Conservation (phyloP, 2,797 vertebrate genomes). For the Molossus alvarezi region DNA sequence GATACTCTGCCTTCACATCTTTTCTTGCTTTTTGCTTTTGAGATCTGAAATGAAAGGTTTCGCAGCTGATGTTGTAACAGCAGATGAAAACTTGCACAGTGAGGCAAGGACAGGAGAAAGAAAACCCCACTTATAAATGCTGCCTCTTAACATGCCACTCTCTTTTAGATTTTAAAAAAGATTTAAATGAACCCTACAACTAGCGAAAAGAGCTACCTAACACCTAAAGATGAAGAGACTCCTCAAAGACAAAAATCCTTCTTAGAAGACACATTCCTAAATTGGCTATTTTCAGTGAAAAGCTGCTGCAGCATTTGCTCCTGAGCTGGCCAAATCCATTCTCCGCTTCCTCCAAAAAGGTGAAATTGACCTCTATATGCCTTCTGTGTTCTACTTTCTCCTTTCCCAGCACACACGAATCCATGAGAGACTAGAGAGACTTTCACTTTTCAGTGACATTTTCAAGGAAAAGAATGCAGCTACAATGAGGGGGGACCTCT, state of each 20-base stretch:
- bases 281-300: not conserved
- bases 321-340: not conserved
- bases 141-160: not conserved
- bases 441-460: not conserved
- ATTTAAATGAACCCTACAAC: not conserved
- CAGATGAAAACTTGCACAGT: not conserved
- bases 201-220: not conserved
- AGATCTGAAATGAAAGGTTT: not conserved
- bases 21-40: not conserved
- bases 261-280: slow-evolving; percentile 1
- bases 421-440: not conserved
- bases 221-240: not conserved
- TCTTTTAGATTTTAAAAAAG: not conserved
- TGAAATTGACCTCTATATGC: not conserved
- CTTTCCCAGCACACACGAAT: not conserved
- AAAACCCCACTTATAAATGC: not conserved
- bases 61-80: not conserved
- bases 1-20: not conserved
- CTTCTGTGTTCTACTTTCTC: not conserved
- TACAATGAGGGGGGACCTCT: not conserved
- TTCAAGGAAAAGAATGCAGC: not conserved
- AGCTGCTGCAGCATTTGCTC: not conserved
- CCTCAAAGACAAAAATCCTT: not conserved
- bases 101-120: not conserved
- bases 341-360: not conserved